Percentiles rank a stretch among this genome's conserved stretches.
Evolutionary conservation across 2,113 vertebrate genomes (phyloP).

Genomic region (Garra rufa): DNA sequence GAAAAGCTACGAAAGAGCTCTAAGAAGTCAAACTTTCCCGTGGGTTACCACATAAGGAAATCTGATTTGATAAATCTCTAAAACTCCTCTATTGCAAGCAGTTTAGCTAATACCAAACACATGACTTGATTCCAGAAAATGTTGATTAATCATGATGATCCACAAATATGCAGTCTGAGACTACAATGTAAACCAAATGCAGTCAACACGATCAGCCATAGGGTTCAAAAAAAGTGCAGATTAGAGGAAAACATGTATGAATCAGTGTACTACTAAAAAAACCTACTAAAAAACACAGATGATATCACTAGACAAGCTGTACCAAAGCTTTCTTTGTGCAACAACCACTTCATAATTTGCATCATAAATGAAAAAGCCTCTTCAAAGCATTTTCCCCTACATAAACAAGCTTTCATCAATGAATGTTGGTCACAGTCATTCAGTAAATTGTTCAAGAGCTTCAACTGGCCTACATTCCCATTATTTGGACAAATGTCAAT

Average conservation of each 20-base stretch:
- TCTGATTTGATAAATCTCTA: background rate
- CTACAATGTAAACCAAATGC: background rate
- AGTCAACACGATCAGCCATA: background rate
- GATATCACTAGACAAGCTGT: background rate
- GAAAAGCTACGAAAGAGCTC: background rate
- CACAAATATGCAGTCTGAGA: background rate
- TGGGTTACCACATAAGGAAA: background rate
- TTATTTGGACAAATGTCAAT: constrained; percentile 10
- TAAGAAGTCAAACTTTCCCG: background rate
- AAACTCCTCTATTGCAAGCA: background rate
- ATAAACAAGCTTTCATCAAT: background rate
- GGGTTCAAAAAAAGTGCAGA: background rate
- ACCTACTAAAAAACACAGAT: background rate
- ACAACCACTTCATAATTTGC: background rate
- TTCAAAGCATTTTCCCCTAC: background rate
- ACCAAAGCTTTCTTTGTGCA: background rate
- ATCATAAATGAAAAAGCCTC: background rate
- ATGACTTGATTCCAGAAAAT: background rate
- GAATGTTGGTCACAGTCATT: background rate
- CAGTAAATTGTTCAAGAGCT: background rate
- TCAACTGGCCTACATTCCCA: background rate
- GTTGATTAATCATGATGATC: background rate
- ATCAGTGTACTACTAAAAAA: background rate
- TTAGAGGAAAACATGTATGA: background rate
- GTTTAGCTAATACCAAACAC: background rate